Percentiles rank a stretch among this genome's conserved stretches.
Evolutionary conservation across 2,113 vertebrate species (phyloP).

Genomic region (Hypanus sabinus): DNA sequence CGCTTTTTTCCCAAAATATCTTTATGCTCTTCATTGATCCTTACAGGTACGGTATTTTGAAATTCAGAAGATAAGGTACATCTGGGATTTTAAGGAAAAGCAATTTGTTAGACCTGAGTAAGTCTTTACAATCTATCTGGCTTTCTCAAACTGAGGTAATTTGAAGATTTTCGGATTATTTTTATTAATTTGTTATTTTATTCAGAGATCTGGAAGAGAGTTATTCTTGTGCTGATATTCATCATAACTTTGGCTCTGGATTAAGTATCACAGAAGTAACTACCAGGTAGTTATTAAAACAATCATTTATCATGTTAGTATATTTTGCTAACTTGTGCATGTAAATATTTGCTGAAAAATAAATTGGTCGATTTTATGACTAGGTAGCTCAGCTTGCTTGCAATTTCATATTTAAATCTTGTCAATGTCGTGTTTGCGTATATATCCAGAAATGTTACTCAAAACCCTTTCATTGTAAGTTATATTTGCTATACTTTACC

Average conservation of each 20-base stretch:
- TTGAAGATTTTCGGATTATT: slow-evolving; percentile 28
- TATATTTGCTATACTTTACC: not conserved
- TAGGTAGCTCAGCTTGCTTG: not conserved
- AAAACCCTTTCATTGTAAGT: not conserved
- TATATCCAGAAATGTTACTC: not conserved
- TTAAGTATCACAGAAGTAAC: slow-evolving; percentile 54
- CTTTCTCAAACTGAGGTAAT: not conserved
- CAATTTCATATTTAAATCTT: not conserved
- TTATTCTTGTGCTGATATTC: slow-evolving; percentile 57
- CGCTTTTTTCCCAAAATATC: not conserved
- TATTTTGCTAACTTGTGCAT: not conserved
- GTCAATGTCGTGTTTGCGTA: not conserved
- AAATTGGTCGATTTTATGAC: not conserved
- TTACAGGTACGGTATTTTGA: slow-evolving; percentile 60
- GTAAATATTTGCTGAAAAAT: not conserved
- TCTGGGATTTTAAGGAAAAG: slow-evolving; percentile 58
- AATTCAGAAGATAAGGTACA: slow-evolving; percentile 63
- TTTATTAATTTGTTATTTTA: not conserved
- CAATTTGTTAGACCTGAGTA: slow-evolving; percentile 63
- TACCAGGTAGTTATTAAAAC: slow-evolving; percentile 52
- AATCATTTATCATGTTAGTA: not conserved
- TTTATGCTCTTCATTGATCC: not conserved
- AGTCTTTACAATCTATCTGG: slow-evolving; percentile 43
- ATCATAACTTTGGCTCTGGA: slow-evolving; percentile 59
- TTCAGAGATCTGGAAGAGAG: slow-evolving; percentile 59